phyloP scores from a whole-genome alignment of 37 sponge, comb jelly and placozoan genomes.

The Dysidea cf. avara region DNA sequence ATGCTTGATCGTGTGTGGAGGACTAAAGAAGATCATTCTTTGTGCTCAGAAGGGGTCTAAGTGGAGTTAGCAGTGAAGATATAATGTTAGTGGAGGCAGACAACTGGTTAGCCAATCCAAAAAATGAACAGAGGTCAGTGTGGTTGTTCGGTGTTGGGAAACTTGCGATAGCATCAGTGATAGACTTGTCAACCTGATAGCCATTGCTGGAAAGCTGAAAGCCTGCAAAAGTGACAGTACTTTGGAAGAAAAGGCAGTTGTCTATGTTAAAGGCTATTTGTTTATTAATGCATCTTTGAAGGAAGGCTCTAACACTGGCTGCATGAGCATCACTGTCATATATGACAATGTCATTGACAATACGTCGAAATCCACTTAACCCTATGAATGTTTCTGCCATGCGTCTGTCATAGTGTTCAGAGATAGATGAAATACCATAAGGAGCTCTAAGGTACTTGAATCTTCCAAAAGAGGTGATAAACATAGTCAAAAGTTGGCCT shows the following conservation, averaged over 20 bases:
- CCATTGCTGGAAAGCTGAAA: constrained; percentile 33
- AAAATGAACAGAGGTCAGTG: constrained; percentile 43
- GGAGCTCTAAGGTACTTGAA: constrained; percentile 40
- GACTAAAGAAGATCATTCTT: constrained; percentile 3
- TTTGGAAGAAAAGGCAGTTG: constrained; percentile 21
- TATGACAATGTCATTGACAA: constrained; percentile 37
- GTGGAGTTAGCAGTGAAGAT: too few species aligned
- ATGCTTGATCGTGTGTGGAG: constrained; percentile 21
- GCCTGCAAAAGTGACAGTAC: too few species aligned
- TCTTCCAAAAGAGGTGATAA: constrained; percentile 52
- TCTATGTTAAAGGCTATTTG: constrained; percentile 40
- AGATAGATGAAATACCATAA: constrained; percentile 51
- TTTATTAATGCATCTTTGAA: too few species aligned
- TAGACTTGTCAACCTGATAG: too few species aligned
- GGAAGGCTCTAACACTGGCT: constrained; percentile 9
- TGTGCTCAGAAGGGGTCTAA: too few species aligned
- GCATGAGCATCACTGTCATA: constrained; percentile 38
- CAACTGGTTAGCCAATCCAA: constrained; percentile 42
- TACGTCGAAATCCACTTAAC: background rate
- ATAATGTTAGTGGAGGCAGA: too few species aligned
- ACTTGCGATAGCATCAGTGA: too few species aligned
- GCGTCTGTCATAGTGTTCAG: constrained; percentile 39
- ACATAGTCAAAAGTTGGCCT: constrained; percentile 42
- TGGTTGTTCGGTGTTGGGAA: too few species aligned
- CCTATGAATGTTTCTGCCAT: constrained; percentile 54